phyloP scores from a whole-genome alignment of 2,888 invertebrate species.

The Thalpophila matura region DNA sequence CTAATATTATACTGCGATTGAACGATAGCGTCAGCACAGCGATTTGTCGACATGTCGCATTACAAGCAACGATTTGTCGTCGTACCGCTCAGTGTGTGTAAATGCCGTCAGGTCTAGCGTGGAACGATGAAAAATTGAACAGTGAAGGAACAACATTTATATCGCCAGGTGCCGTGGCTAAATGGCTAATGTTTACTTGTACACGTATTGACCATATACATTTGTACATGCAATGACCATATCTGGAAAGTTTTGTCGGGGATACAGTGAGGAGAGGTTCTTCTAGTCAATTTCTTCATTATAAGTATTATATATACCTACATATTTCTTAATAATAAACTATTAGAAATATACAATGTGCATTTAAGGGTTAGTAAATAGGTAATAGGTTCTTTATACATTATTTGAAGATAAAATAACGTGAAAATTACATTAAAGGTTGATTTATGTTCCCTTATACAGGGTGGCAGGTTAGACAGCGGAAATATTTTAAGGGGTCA shows the following conservation, averaged over 20 bases:
- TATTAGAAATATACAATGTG: too few relatives aligned
- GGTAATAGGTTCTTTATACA: too few relatives aligned
- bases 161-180: constrained; percentile 1
- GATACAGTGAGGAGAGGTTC: neutral
- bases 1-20: constrained; percentile 46
- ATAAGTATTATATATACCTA: too few relatives aligned
- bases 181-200: constrained; percentile 26
- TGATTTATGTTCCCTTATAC: too few relatives aligned
- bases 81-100: constrained; percentile 16
- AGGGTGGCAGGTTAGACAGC: too few relatives aligned
- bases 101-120: constrained; percentile 11
- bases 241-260: neutral
- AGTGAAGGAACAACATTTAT: constrained; percentile 22
- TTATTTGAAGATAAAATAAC: too few relatives aligned
- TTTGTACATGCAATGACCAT: constrained; percentile 7
- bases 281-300: neutral
- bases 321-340: too few relatives aligned
- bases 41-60: constrained; percentile 35
- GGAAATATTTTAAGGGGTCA: too few relatives aligned
- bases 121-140: constrained; percentile 44
- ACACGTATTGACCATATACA: neutral
- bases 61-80: constrained; percentile 31
- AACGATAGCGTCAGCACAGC: constrained; percentile 43
- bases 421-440: too few relatives aligned
- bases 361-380: too few relatives aligned